A percentile compares a stretch with the other conserved stretches of the same genome.
Conservation (phyloP, 1,140 invertebrate genomes). For the Drosophila orena region DNA sequence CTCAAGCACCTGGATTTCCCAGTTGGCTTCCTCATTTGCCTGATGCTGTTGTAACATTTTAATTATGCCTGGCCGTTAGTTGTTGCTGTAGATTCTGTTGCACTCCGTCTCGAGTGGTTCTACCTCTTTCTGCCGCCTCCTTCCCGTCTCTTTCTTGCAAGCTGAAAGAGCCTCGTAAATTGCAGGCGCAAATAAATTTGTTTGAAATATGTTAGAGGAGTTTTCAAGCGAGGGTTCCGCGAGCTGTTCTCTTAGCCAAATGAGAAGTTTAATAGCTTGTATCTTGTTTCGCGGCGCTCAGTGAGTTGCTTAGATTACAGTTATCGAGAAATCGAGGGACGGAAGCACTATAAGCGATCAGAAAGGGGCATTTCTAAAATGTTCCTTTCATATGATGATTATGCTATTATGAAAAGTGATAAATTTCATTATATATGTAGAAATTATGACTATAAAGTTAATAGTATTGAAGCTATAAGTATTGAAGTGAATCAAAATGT, state of each 20-base stretch:
- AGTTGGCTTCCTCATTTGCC: constrained; percentile 75
- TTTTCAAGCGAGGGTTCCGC: constrained; percentile 11
- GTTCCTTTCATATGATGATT: not conserved
- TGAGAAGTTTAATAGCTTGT: constrained; percentile 55
- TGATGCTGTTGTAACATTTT: constrained; percentile 67
- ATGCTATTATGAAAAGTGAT: too few relatives aligned
- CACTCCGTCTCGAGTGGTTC: constrained; percentile 21
- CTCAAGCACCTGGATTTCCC: not conserved
- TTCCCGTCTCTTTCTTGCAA: not conserved
- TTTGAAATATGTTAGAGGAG: constrained; percentile 68
- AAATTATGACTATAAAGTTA: too few relatives aligned
- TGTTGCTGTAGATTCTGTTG: constrained; percentile 30
- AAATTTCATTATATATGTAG: not conserved
- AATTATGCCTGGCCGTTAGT: constrained; percentile 75
- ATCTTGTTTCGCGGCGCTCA: constrained; percentile 17
- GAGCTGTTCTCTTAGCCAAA: constrained; percentile 40
- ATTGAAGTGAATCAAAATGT: too few relatives aligned
- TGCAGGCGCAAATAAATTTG: constrained; percentile 81
- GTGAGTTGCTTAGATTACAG: constrained; percentile 30
- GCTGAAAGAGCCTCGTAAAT: constrained; percentile 62
- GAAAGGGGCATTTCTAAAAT: not conserved
- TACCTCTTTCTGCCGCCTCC: constrained; percentile 12
- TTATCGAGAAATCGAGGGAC: constrained; percentile 15
- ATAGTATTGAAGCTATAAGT: too few relatives aligned
- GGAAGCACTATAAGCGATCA: constrained; percentile 18